Evolutionary conservation across 2,113 vertebrate genomes (phyloP).

Genomic region (Petrocephalus microphthalmus): DNA sequence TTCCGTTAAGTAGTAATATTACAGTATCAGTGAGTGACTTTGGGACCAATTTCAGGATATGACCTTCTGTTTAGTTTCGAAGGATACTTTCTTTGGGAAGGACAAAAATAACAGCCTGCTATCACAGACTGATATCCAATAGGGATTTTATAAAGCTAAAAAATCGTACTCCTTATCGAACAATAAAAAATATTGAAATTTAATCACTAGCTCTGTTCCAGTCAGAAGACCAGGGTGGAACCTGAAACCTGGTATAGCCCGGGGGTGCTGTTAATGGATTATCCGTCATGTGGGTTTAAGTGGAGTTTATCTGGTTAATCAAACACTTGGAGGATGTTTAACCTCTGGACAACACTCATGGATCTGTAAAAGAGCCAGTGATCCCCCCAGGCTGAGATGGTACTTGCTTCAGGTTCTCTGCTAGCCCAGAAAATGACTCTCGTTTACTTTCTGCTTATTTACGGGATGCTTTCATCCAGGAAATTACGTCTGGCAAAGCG

Average conservation of each 20-base stretch:
- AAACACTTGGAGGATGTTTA: neutral
- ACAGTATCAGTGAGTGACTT: neutral
- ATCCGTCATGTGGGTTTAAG: neutral
- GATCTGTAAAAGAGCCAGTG: neutral
- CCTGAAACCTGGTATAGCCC: neutral
- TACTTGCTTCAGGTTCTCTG: neutral
- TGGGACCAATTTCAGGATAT: neutral
- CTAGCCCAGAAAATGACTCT: neutral
- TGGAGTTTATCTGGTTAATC: neutral
- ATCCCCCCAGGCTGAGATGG: neutral
- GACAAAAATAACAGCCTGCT: neutral
- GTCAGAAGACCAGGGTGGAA: neutral
- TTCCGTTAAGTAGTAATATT: neutral
- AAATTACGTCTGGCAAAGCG: neutral
- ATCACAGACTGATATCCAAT: neutral
- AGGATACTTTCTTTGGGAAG: neutral
- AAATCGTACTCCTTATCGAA: neutral
- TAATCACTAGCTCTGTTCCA: neutral
- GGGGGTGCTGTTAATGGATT: neutral
- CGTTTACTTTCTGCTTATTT: neutral
- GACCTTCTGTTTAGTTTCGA: neutral
- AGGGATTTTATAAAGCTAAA: neutral
- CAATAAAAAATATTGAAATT: neutral
- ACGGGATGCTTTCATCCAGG: neutral
- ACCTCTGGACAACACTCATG: neutral